These are phyloP conservation scores for Nannoperca obscura DNA, from an alignment of 2,797 vertebrate species.

Conservation along the genomic window DNA sequence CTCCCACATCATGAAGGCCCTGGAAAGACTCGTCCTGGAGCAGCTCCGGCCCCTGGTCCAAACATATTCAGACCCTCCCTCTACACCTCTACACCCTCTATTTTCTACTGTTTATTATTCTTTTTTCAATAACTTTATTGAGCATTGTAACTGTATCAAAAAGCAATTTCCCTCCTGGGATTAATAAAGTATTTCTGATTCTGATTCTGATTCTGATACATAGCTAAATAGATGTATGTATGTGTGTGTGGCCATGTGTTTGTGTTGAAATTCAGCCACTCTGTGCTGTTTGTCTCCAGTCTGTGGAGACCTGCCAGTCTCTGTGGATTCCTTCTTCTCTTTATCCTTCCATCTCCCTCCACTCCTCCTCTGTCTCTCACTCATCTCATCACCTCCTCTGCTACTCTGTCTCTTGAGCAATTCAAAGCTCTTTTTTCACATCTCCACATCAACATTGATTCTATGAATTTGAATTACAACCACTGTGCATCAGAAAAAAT, in stretches of 20 bases:
- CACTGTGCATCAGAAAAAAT: background rate
- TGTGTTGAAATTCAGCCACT: conserved; percentile 53
- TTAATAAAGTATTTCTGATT: too few species aligned
- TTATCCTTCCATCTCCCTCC: background rate
- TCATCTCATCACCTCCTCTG: background rate
- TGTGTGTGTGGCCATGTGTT: conserved; percentile 42
- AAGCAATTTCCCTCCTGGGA: too few species aligned
- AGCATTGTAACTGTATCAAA: too few species aligned
- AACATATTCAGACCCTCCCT: too few species aligned
- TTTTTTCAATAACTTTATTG: too few species aligned
- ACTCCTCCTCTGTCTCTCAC: background rate
- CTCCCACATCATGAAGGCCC: too few species aligned
- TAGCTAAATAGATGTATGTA: conserved; percentile 39
- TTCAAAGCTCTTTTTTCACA: background rate
- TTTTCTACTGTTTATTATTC: too few species aligned
- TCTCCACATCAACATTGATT: background rate
- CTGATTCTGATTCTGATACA: too few species aligned
- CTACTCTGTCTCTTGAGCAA: background rate
- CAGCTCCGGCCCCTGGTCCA: too few species aligned
- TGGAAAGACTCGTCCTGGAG: too few species aligned
- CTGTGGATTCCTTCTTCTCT: conserved; percentile 8
- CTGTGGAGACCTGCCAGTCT: conserved; percentile 32
- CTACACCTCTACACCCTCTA: too few species aligned
- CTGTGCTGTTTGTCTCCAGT: conserved; percentile 49
- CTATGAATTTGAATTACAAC: background rate